These are phyloP conservation scores for Crocallis elinguaria DNA, from an alignment of 2,888 invertebrate species.

Conservation along the genomic window DNA sequence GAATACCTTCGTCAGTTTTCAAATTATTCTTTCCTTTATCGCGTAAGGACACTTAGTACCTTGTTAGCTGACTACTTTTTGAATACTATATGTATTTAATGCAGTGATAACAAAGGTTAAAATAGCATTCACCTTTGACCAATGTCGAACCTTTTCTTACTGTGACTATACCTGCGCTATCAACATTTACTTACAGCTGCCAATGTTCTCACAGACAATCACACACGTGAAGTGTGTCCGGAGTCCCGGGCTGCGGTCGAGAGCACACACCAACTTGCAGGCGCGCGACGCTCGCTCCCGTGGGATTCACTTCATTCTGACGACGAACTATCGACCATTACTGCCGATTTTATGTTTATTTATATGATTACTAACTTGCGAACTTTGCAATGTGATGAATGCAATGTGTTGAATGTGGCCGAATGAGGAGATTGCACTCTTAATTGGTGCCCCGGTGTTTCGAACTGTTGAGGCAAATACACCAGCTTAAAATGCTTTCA, in stretches of 20 bases:
- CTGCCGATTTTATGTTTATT: slow-evolving; percentile 32
- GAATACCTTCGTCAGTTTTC: too few species aligned
- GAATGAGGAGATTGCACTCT: neutral
- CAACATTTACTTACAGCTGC: slow-evolving; percentile 33
- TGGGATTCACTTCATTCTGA: slow-evolving; percentile 24
- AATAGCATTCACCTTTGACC: too few species aligned
- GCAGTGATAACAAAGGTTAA: too few species aligned
- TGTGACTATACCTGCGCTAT: neutral
- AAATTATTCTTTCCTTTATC: too few species aligned
- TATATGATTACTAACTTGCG: slow-evolving; percentile 11
- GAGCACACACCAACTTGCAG: slow-evolving; percentile 26
- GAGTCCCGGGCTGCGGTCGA: slow-evolving; percentile 29
- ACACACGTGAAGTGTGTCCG: slow-evolving; percentile 29
- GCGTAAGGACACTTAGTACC: too few species aligned
- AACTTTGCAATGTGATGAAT: neutral
- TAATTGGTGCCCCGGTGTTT: neutral
- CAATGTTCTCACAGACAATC: slow-evolving; percentile 35
- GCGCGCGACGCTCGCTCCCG: slow-evolving; percentile 5
- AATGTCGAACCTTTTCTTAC: too few species aligned
- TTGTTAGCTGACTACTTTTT: too few species aligned
- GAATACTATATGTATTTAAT: too few species aligned
- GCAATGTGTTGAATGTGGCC: neutral
- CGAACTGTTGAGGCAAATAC: neutral
- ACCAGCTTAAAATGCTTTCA: too few species aligned
- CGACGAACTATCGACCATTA: slow-evolving; percentile 32